phyloP scores from a whole-genome alignment of 2,888 invertebrate species.

The Oligia fasciuncula region DNA sequence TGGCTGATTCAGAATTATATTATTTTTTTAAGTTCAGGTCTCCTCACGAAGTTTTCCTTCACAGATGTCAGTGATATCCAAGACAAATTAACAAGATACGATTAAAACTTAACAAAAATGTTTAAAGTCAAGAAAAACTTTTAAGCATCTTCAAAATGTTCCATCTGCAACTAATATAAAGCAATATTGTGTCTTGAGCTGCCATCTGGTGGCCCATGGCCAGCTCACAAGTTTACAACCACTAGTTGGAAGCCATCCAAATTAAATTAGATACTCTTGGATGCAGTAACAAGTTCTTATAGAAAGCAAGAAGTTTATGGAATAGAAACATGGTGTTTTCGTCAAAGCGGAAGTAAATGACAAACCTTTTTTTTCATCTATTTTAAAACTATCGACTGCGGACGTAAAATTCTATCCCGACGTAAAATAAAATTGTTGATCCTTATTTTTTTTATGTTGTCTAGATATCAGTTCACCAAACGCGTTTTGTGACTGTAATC shows the following conservation, averaged over 20 bases:
- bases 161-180: slow-evolving; percentile 39
- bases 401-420: background rate
- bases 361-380: background rate
- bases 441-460: background rate
- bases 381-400: background rate
- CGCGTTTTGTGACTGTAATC: background rate
- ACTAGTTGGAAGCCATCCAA: slow-evolving; percentile 48
- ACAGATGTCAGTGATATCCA: no score
- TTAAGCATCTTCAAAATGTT: background rate
- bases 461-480: background rate
- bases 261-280: slow-evolving; percentile 41
- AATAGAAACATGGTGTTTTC: background rate
- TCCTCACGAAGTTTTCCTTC: background rate
- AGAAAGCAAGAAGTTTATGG: background rate
- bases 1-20: background rate
- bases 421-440: background rate
- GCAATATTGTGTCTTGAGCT: slow-evolving; percentile 40
- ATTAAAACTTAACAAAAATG: background rate
- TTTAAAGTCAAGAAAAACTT: slow-evolving; percentile 4
- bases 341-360: background rate
- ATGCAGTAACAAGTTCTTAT: slow-evolving; percentile 13
- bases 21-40: background rate
- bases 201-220: slow-evolving; percentile 44
- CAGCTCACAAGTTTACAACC: slow-evolving; percentile 21
- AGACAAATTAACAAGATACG: background rate